Evolutionary conservation across 1,140 invertebrate species (phyloP).

Genomic region (Dreissena rostriformis): DNA sequence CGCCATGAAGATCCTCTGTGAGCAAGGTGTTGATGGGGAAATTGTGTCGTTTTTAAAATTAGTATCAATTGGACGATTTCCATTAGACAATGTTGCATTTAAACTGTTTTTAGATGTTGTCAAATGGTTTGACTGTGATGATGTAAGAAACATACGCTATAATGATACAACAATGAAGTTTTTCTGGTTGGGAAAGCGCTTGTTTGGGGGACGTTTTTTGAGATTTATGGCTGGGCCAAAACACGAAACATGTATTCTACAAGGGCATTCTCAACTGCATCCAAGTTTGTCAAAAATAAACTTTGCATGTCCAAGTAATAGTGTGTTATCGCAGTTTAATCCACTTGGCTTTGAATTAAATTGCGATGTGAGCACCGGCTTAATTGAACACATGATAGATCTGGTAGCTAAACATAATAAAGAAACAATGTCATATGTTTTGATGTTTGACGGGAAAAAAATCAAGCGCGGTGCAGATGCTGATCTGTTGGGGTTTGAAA

Average conservation of each 20-base stretch:
- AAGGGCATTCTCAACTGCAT: background rate
- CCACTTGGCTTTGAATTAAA: background rate
- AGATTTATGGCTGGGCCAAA: slow-evolving; percentile 19
- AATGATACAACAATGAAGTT: background rate
- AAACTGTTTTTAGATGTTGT: slow-evolving; percentile 37
- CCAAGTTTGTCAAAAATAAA: background rate
- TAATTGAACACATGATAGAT: background rate
- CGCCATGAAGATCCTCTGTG: background rate
- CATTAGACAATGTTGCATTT: slow-evolving; percentile 36
- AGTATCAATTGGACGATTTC: slow-evolving; percentile 5
- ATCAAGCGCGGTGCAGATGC: slow-evolving; percentile 10
- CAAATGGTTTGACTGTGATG: slow-evolving; percentile 13
- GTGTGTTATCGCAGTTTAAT: background rate
- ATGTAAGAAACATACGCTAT: background rate
- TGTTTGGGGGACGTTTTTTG: slow-evolving; percentile 34
- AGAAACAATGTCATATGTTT: background rate
- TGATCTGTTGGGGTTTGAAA: slow-evolving; percentile 2
- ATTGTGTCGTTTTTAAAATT: background rate
- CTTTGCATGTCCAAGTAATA: slow-evolving; percentile 1
- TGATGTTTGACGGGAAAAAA: slow-evolving; percentile 26
- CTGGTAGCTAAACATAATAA: background rate
- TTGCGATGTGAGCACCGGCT: background rate
- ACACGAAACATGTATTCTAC: background rate
- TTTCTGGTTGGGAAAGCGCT: slow-evolving; percentile 6
- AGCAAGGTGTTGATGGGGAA: background rate